phyloP scores from a whole-genome alignment of 2,888 invertebrate species.

The Hololepta plana region DNA sequence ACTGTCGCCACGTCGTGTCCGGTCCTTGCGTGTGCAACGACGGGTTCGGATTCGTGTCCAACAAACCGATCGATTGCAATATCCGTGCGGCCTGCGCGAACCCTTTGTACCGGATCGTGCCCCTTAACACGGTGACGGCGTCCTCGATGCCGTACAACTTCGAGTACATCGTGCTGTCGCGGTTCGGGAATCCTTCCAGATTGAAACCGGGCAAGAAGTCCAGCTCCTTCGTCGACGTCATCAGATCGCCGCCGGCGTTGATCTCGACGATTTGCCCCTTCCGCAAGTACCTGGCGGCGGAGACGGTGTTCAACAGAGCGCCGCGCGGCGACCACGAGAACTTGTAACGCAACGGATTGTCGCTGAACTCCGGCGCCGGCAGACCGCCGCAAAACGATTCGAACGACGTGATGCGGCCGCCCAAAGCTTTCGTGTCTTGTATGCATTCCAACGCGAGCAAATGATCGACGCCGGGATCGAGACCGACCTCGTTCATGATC shows the following conservation, averaged over 20 bases:
- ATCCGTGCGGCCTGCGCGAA: constrained; percentile 79
- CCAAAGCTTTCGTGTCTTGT: constrained; percentile 73
- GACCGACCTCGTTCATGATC: constrained; percentile 87
- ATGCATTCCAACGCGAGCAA: constrained; percentile 93
- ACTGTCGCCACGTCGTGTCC: constrained; percentile 81
- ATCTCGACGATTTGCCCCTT: constrained; percentile 59
- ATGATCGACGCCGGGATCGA: constrained; percentile 86
- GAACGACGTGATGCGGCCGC: constrained; percentile 87
- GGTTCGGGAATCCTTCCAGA: constrained; percentile 90
- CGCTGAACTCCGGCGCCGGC: constrained; percentile 92
- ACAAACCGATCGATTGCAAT: constrained; percentile 71
- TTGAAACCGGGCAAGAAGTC: constrained; percentile 94
- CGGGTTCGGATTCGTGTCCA: constrained; percentile 73
- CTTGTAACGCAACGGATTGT: constrained; percentile 77
- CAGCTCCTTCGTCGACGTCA: constrained; percentile 62
- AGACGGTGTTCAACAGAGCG: constrained; percentile 76
- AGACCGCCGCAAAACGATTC: constrained; percentile 94
- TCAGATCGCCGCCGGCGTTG: constrained; percentile 70
- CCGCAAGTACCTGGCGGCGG: constrained; percentile 56
- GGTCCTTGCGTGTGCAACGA: constrained; percentile 90
- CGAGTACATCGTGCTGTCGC: constrained; percentile 83
- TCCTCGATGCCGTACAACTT: constrained; percentile 75
- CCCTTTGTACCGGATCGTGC: constrained; percentile 85
- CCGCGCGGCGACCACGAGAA: constrained; percentile 97
- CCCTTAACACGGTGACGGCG: constrained; percentile 77